Evolutionary conservation across 2,888 invertebrate genomes (phyloP), one percentile per base, ranked within the genome.

Genomic region (Acleris cristana): DNA sequence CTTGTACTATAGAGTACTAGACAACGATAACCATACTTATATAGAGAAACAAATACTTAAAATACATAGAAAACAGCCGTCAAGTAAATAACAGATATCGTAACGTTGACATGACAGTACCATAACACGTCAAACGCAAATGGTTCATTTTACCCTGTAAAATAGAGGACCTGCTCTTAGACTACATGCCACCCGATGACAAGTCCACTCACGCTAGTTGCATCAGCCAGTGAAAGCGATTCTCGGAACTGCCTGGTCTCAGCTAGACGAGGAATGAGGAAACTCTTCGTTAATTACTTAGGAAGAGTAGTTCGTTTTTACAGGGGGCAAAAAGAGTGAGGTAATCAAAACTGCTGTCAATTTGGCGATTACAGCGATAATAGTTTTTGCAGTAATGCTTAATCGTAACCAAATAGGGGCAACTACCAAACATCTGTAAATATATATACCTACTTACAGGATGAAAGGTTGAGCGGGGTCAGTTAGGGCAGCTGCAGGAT

Each of bases 141-240:
- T 10, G 3, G 34, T 10, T n/a, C n/a, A n/a, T n/a, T 30, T 30
- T 8, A 10, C 10, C 34, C 3, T 10, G 10, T 3, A 10, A 10
- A 34, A 34, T 34, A 34, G 26, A 7, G 26, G 26, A 8, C 26
- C 26, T 8, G 21, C 66, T 66, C 66, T 40, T 66, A 26, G 21
- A 62, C 61, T 66, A 57, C 34, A 8, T 10, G 10, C 16, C 19
- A 49, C 12, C 49, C 12, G 34, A 45, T 21, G 65, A 56, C 34
- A 61, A 21, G 8, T 26, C 12, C 30, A 40, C 30, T 18, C 14
- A 49, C 19, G 45, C 21, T 34, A 51, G 63, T 79, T 79, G 76
- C 79, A 73, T 79, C 79, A 79, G 74, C 62, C 56, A 49, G 76
- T 72, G 79, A 79, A 80, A 78, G 79, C 69, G 40, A 44, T 75